phyloP scores from a whole-genome alignment of 2,888 invertebrate genomes.

The Microchrysa polita region DNA sequence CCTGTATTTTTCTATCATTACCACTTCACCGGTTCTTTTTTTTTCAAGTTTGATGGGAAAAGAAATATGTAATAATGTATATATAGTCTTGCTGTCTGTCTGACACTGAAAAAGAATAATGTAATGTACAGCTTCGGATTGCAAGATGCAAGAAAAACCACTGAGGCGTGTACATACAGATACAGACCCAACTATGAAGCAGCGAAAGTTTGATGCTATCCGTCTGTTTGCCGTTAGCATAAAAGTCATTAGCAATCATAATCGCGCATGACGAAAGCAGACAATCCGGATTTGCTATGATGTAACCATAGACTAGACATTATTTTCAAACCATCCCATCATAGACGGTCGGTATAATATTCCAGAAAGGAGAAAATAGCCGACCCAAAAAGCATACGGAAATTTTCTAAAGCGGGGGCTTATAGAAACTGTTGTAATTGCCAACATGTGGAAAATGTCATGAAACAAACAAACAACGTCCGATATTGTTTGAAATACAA shows the following conservation, averaged over 20 bases:
- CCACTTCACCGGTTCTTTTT: slow-evolving; percentile 4
- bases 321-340: background rate
- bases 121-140: too few relatives aligned
- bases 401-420: background rate
- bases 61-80: too few relatives aligned
- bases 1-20: slow-evolving; percentile 20
- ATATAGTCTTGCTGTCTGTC: too few relatives aligned
- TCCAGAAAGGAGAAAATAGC: background rate
- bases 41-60: slow-evolving; percentile 6
- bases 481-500: background rate
- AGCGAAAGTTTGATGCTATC: slow-evolving; percentile 40
- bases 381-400: background rate
- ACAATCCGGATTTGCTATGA: background rate
- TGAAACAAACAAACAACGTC: background rate
- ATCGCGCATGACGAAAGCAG: background rate
- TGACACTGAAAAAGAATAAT: too few relatives aligned
- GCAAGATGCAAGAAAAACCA: slow-evolving; percentile 18
- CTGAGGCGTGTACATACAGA: slow-evolving; percentile 24
- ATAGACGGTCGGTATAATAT: background rate
- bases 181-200: background rate
- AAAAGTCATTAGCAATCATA: background rate
- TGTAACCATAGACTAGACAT: slow-evolving; percentile 5
- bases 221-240: background rate
- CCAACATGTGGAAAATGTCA: slow-evolving; percentile 10
- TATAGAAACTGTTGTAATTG: background rate